phyloP scores from a whole-genome alignment of 2,113 vertebrate species.

The Setophaga petechia region DNA sequence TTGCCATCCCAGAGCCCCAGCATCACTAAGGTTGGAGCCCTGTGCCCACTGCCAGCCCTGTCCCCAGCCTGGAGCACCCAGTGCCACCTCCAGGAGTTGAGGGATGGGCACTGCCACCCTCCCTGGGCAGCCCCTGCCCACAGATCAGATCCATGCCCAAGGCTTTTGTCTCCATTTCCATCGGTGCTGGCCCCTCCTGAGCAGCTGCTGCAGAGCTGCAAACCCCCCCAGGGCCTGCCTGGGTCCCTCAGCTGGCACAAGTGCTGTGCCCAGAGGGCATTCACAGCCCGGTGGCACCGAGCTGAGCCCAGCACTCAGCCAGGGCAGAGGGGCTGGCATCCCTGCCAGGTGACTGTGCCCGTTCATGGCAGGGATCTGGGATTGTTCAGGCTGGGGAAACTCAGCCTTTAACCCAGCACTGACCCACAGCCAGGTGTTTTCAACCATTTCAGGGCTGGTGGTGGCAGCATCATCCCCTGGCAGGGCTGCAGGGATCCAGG shows the following conservation, averaged over 20 bases:
- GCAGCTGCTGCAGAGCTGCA: neutral
- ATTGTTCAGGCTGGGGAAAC: accelerated
- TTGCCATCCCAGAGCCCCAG: neutral
- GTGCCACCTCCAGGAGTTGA: neutral
- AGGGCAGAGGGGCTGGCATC: neutral
- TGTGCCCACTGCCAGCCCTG: neutral
- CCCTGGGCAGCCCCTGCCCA: neutral
- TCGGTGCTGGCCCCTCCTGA: accelerated
- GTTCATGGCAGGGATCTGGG: neutral
- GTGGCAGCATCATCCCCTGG: neutral
- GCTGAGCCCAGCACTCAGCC: neutral
- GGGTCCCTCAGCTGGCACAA: neutral
- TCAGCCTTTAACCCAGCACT: neutral
- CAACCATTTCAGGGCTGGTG: neutral
- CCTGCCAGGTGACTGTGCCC: accelerated
- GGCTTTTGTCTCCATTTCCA: neutral
- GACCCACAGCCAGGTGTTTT: accelerated
- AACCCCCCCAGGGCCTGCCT: accelerated
- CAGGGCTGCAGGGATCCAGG: neutral
- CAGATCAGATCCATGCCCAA: accelerated
- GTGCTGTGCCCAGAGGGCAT: neutral
- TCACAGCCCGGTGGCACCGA: neutral
- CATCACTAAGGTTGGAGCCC: neutral
- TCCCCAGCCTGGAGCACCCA: neutral
- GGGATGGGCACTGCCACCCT: accelerated